Base-by-base conservation (phyloP, 1,140 invertebrate genomes). In the Drosophila sucinea region DNA sequence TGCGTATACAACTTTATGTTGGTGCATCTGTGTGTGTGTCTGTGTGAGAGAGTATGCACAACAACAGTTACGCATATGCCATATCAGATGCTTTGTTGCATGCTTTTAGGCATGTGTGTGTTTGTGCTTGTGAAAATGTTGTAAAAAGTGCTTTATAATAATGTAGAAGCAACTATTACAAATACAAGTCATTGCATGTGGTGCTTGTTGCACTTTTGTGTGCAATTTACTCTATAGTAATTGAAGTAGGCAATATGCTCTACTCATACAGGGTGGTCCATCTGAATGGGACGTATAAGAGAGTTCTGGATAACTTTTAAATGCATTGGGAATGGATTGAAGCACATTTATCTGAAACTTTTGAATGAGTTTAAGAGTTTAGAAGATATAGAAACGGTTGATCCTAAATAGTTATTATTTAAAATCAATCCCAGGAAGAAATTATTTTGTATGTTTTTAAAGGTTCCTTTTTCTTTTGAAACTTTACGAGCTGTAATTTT, bases 61-160 rank as follows among this genome's bases (percentile, higher is more conserved):
- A 38, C 55, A 67, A 54, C 51, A 74, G 32, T 23, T 35, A 55
- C 44, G 41, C 44, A 17, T 33, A 47, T 77, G 81, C 73, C 38
- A 47, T 64, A 58, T 32, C 60, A 76, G 38, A 23, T 55, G 51
- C 54, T 67, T 57, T 71, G 54, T 71, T 75, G 67, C 75, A 44
- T 71, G 75, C 75, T 78, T 70, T 78, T 70, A 78, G 67, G 68
- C 73, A 25, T 61, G 6, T 17, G 17, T 33, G 23, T 60, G 8
- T 25, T 5, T 47, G 44, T 47, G 23, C 7, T n/a, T 41, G 41
- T 6, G 3, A 17, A 29, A 29, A 27, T 51, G 51, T 73, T 78
- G 71, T 77, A 66, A 69, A 72, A 79, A 73, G 77, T 69, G 73
- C 8, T 51, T 70, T 66, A 77, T 63, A 67, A 77, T 77, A 77